Conservation (phyloP, 2,888 invertebrate genomes). For the Urechis unicinctus region DNA sequence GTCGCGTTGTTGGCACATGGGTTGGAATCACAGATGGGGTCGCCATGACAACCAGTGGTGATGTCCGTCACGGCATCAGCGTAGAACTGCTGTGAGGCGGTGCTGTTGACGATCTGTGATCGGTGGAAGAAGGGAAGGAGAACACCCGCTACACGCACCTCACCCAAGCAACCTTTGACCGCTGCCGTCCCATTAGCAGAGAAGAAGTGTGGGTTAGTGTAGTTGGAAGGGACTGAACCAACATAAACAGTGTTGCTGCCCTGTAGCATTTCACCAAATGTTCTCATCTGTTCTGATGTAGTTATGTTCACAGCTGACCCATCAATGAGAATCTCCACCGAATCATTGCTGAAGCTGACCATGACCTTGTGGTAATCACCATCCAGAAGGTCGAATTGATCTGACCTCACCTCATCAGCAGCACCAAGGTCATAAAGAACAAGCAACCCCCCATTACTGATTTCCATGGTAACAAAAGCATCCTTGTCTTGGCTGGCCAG, state of each 20-base stretch:
- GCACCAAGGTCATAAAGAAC: slow-evolving; percentile 1
- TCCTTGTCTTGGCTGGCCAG: neutral
- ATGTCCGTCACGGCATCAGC: neutral
- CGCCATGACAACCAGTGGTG: slow-evolving; percentile 20
- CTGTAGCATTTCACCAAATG: neutral
- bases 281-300: neutral
- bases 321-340: neutral
- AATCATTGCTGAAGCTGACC: neutral
- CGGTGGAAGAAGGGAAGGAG: slow-evolving; percentile 69
- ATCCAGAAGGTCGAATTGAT: too few species aligned
- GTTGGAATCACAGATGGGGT: slow-evolving; percentile 56
- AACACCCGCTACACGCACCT: slow-evolving; percentile 74
- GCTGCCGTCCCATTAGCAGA: neutral
- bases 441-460: slow-evolving; percentile 23
- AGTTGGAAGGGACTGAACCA: slow-evolving; percentile 13
- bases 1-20: slow-evolving; percentile 69
- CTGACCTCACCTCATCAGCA: too few species aligned
- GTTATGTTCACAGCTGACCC: neutral
- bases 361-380: neutral
- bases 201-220: slow-evolving; percentile 1
- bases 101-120: slow-evolving; percentile 7
- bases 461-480: slow-evolving; percentile 19
- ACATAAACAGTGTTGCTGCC: slow-evolving; percentile 7
- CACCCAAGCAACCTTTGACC: slow-evolving; percentile 78
- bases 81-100: slow-evolving; percentile 7